These are phyloP conservation scores for Gymnoscelis rufifasciata DNA, from an alignment of 2,888 invertebrate genomes.

Conservation along the genomic window DNA sequence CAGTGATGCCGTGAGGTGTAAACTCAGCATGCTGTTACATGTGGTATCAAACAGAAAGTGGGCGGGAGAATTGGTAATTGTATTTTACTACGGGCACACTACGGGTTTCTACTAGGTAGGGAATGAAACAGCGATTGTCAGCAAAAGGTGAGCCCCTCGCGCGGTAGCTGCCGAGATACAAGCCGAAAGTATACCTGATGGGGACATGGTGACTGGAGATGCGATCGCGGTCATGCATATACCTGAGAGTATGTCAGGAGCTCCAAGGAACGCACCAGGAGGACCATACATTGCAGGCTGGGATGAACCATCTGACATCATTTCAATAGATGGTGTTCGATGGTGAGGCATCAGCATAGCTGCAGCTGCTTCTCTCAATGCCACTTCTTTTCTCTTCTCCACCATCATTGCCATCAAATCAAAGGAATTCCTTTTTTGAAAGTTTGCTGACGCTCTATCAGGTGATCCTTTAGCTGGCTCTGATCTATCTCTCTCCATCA, in stretches of 20 bases:
- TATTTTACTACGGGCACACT: too few species aligned
- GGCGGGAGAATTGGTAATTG: too few species aligned
- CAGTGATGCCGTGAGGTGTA: too few species aligned
- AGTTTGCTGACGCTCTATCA: constrained; percentile 63
- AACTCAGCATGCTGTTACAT: too few species aligned
- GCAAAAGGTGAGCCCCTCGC: neutral
- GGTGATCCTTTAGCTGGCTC: constrained; percentile 74
- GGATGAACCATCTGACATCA: constrained; percentile 79
- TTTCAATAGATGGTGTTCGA: constrained; percentile 71
- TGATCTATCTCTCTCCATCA: constrained; percentile 66
- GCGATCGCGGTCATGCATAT: too few species aligned
- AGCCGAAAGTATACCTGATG: too few species aligned
- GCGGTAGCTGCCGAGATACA: too few species aligned
- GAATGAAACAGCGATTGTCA: too few species aligned
- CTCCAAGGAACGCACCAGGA: constrained; percentile 82
- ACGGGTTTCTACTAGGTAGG: too few species aligned
- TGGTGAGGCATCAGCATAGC: constrained; percentile 83
- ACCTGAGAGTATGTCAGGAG: too few species aligned
- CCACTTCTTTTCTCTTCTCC: constrained; percentile 90
- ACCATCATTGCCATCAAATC: constrained; percentile 95
- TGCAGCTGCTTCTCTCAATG: constrained; percentile 85
- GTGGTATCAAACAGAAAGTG: too few species aligned
- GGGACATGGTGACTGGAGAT: too few species aligned
- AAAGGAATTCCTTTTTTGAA: constrained; percentile 79
- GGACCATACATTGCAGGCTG: constrained; percentile 83